Evolutionary conservation across 2,797 vertebrate species (phyloP), one percentile per base, ranked within the genome.

Genomic region (Hipposideros larvatus): DNA sequence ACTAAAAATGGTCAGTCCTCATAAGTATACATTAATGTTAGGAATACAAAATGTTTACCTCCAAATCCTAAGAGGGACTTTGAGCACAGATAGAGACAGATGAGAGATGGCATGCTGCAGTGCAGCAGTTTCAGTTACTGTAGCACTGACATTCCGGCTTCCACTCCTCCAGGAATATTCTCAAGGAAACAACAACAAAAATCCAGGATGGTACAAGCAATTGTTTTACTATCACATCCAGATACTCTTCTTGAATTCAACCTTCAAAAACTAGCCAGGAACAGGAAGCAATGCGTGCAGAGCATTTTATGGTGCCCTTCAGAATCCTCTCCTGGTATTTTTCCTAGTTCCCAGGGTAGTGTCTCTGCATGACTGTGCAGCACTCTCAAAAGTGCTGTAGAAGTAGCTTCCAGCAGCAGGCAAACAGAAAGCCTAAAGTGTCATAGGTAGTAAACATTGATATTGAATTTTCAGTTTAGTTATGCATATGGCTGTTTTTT

Each of bases 61-160:
- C 98, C 96, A 24, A 98, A 48, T 96, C 97, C 96, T 92, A 97
- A 82, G 93, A 98, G 91, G 48, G 96, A 86, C 96, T 98, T 98
- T 43, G 97, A 98, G 57, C 97, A 96, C 71, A 96, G 88, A 90
- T 97, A 97, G 84, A 97, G 97, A 18, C 97, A 98, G 96, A 97
- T 83, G 94, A 97, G 21, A 19, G 97, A 98, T 1, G 96, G 97
- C 98, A 98, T 98, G 68, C 73, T 94, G 96, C 91, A 97, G 26
- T 93, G 91, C 94, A 86, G 91, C 75, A 21, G 3, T 41, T 14
- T 87, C 95, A 65, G 51, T 15, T 53, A 26, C 61, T 0, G 68
- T 3, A 48, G 95, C 53, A 15, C 31, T 24, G 75, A 31, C 90
- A 14, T 46, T 41, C 89, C 0, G 0, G 68, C 70, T 75, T 19